Evolutionary conservation across 1,140 invertebrate genomes (phyloP).

Genomic region (Ephestia elutella): DNA sequence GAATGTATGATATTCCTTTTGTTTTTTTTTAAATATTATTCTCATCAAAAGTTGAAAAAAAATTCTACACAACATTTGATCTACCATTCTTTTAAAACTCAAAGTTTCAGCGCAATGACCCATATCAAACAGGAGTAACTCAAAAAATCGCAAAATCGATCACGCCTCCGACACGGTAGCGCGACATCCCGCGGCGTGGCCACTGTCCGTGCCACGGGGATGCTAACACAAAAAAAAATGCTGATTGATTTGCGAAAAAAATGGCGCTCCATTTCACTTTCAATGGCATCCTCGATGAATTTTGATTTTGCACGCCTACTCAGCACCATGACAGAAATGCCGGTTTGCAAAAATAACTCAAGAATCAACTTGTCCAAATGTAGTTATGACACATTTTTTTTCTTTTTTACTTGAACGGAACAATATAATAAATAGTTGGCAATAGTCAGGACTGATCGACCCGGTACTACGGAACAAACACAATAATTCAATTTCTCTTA

Average conservation of each 20-base stretch:
- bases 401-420: too few relatives aligned
- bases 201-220: conserved; percentile 32
- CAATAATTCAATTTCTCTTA: too few relatives aligned
- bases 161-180: conserved; percentile 38
- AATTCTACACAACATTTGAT: neutral
- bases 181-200: conserved; percentile 43
- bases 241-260: conserved; percentile 49
- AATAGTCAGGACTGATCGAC: too few relatives aligned
- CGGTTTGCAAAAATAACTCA: conserved; percentile 5
- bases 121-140: conserved; percentile 26
- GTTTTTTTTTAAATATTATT: too few relatives aligned
- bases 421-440: too few relatives aligned
- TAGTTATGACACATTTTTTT: too few relatives aligned
- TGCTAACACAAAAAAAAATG: conserved; percentile 34
- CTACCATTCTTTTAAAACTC: neutral
- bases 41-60: too few relatives aligned
- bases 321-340: conserved; percentile 14
- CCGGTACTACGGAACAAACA: too few relatives aligned
- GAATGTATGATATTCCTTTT: too few relatives aligned
- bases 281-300: conserved; percentile 16
- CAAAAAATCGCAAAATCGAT: conserved; percentile 37
- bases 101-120: conserved; percentile 19
- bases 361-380: neutral
- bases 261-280: conserved; percentile 33
- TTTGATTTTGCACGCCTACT: conserved; percentile 50